Evolutionary conservation across 1,140 invertebrate genomes (phyloP).

Genomic region (Cheumatopsyche charites): DNA sequence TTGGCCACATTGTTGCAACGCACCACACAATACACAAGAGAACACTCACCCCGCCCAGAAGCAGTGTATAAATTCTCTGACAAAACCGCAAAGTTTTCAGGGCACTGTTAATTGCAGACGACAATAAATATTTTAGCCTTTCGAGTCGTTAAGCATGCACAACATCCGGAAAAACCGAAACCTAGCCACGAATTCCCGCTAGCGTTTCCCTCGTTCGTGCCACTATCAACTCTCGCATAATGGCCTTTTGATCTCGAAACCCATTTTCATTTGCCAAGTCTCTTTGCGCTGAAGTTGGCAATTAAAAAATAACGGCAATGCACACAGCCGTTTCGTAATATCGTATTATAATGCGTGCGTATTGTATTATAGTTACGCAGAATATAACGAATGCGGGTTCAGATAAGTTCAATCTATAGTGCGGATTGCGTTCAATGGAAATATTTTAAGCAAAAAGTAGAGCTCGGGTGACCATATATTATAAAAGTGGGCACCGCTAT

Average conservation of each 20-base stretch:
- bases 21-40: neutral
- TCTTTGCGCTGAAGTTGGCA: slow-evolving; percentile 24
- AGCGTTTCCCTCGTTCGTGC: slow-evolving; percentile 23
- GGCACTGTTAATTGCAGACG: slow-evolving; percentile 32
- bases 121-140: slow-evolving; percentile 34
- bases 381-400: no score
- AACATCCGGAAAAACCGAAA: slow-evolving; percentile 35
- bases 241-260: slow-evolving; percentile 33
- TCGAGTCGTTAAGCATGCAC: slow-evolving; percentile 37
- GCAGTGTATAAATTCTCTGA: slow-evolving; percentile 25
- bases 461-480: slow-evolving; percentile 21
- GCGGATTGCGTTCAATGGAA: no score
- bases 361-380: no score
- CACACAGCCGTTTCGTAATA: no score
- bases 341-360: no score
- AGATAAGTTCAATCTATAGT: no score
- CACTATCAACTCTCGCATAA: slow-evolving; percentile 25
- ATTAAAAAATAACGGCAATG: slow-evolving; percentile 17
- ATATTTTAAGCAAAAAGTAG: no score
- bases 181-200: slow-evolving; percentile 9
- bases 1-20: neutral
- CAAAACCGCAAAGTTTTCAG: slow-evolving; percentile 25
- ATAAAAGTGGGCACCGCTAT: slow-evolving; percentile 21
- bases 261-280: slow-evolving; percentile 37
- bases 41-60: no score